phyloP scores from a whole-genome alignment of 2,797 vertebrate species.

The Peromyscus aztecus region DNA sequence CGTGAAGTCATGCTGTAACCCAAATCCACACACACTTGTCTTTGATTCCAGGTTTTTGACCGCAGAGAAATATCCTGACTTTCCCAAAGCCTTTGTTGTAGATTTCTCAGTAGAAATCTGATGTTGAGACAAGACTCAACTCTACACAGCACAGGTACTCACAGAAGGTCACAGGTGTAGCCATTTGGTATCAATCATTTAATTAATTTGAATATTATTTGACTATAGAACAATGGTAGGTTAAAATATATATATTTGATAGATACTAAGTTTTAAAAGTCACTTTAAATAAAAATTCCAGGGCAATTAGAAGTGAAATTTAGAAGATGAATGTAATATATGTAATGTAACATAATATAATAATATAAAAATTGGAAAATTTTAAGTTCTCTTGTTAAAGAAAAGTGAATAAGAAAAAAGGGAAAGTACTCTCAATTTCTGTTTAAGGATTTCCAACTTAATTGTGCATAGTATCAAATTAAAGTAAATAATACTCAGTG shows the following conservation, averaged over 20 bases:
- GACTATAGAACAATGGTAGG: neutral
- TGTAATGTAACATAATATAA: neutral
- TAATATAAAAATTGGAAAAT: neutral
- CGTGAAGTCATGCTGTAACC: neutral
- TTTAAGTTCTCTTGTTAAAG: neutral
- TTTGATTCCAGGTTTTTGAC: neutral
- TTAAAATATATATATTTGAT: neutral
- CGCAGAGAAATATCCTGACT: neutral
- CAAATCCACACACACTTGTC: neutral
- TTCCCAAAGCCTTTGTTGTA: neutral
- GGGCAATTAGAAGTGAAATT: neutral
- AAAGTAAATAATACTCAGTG: neutral
- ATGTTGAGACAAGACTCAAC: neutral
- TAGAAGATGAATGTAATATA: neutral
- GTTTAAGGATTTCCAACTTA: neutral
- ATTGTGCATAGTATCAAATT: neutral
- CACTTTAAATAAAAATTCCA: conserved; percentile 8
- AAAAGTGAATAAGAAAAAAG: neutral
- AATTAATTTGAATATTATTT: conserved; percentile 27
- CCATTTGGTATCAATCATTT: conserved; percentile 20
- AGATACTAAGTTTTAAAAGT: neutral
- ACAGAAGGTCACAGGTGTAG: neutral
- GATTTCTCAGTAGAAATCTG: neutral
- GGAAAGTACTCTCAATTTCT: neutral
- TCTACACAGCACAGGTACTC: rapidly evolving